Percentiles rank a stretch among this genome's conserved stretches.
phyloP scores from a whole-genome alignment of 1,140 invertebrate species.

The Tetraneura akinire region DNA sequence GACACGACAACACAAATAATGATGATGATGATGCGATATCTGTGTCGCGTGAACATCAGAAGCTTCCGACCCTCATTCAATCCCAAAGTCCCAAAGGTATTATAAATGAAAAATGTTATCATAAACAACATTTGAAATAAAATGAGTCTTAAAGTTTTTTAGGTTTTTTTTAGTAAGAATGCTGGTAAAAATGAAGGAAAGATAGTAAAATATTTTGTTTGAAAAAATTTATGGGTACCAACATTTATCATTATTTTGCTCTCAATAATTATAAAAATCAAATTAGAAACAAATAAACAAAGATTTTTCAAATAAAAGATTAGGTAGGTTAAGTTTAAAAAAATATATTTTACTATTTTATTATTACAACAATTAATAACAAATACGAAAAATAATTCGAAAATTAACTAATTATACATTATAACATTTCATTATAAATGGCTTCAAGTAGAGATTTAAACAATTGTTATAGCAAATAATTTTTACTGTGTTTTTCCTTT shows the following conservation, averaged over 20 bases:
- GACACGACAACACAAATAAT: neutral
- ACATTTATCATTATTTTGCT: no score
- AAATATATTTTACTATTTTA: no score
- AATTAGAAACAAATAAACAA: no score
- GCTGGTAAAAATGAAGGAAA: no score
- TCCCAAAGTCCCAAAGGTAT: neutral
- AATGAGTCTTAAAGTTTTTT: no score
- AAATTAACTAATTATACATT: neutral
- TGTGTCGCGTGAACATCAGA: neutral
- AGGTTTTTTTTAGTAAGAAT: no score
- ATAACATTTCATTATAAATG: neutral
- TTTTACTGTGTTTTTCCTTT: neutral
- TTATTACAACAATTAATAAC: no score
- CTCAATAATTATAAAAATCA: no score
- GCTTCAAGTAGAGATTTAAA: neutral
- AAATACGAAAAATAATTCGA: neutral
- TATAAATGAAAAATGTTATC: neutral
- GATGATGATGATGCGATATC: neutral
- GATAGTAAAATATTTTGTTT: no score
- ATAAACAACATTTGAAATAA: neutral
- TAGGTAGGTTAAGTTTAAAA: no score
- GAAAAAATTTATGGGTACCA: no score
- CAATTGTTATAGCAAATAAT: neutral
- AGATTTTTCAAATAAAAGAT: no score
- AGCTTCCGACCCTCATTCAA: slow-evolving; percentile 21